These are phyloP conservation scores for Diplodus puntazzo DNA, from an alignment of 2,797 vertebrate species.

Conservation along the genomic window DNA sequence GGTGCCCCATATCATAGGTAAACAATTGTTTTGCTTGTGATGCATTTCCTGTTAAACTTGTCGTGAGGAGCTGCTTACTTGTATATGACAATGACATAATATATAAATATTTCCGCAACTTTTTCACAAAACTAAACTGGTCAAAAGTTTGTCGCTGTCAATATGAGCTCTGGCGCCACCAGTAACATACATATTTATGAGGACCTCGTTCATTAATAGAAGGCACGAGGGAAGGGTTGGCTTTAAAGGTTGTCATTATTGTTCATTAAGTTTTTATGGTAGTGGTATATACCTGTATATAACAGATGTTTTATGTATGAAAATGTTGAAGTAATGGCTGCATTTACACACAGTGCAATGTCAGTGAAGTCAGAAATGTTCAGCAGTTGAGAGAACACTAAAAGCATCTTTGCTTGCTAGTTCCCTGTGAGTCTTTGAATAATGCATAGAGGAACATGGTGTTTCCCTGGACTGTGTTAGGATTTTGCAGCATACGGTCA, in stretches of 20 bases:
- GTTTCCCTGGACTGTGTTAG: slow-evolving; percentile 51
- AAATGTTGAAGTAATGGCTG: neutral
- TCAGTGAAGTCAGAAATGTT: slow-evolving; percentile 38
- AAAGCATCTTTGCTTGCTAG: slow-evolving; percentile 55
- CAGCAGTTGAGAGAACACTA: slow-evolving; percentile 46
- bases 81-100: fast-evolving
- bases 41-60: no score
- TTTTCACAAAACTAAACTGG: neutral
- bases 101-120: neutral
- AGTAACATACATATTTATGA: neutral
- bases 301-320: neutral
- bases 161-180: neutral
- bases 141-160: neutral
- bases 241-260: neutral
- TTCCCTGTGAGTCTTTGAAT: slow-evolving; percentile 61
- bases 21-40: no score
- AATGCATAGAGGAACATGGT: slow-evolving; percentile 68
- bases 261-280: neutral
- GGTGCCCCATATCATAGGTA: no score
- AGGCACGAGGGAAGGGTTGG: no score
- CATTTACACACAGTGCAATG: neutral
- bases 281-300: neutral
- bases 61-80: neutral
- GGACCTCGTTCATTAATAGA: neutral
- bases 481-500: slow-evolving; percentile 39